phyloP scores from a whole-genome alignment of 1,140 invertebrate species.

The Leptinotarsa undecemlineata region DNA sequence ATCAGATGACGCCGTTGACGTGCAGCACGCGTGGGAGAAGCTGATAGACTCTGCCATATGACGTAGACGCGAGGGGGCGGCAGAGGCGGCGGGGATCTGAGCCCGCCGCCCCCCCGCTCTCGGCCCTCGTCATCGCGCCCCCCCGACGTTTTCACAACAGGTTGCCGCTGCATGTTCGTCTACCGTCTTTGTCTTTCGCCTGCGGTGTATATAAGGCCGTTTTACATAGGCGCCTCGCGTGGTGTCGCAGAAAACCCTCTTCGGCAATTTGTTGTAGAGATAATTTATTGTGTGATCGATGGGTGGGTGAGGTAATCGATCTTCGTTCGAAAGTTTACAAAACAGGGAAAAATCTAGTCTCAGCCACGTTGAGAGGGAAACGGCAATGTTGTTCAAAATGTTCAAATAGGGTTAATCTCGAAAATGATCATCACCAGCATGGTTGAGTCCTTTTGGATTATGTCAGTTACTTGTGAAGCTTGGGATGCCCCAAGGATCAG shows the following conservation, averaged over 20 bases:
- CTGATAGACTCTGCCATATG: slow-evolving; percentile 20
- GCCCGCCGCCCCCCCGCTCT: not conserved
- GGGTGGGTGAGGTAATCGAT: not conserved
- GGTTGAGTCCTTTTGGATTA: too few species aligned
- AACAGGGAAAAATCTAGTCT: too few species aligned
- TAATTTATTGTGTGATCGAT: not conserved
- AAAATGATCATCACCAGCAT: too few species aligned
- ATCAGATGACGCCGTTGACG: slow-evolving; percentile 22
- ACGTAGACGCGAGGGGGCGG: not conserved
- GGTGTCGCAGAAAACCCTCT: not conserved
- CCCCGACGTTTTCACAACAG: slow-evolving; percentile 3
- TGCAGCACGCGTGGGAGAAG: slow-evolving; percentile 24
- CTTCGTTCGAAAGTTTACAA: not conserved
- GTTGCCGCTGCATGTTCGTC: slow-evolving; percentile 12
- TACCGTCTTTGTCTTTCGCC: not conserved
- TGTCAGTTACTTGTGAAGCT: too few species aligned
- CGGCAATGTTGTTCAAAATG: too few species aligned
- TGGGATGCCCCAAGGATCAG: too few species aligned
- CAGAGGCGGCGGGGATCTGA: not conserved
- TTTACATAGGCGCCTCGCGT: not conserved
- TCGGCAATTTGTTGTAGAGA: not conserved
- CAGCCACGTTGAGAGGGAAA: too few species aligned
- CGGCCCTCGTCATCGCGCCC: not conserved
- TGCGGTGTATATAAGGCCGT: slow-evolving; percentile 2
- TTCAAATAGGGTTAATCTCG: too few species aligned